Conservation (phyloP, 2,797 vertebrate species). For the Arrhamphus sclerolepis region DNA sequence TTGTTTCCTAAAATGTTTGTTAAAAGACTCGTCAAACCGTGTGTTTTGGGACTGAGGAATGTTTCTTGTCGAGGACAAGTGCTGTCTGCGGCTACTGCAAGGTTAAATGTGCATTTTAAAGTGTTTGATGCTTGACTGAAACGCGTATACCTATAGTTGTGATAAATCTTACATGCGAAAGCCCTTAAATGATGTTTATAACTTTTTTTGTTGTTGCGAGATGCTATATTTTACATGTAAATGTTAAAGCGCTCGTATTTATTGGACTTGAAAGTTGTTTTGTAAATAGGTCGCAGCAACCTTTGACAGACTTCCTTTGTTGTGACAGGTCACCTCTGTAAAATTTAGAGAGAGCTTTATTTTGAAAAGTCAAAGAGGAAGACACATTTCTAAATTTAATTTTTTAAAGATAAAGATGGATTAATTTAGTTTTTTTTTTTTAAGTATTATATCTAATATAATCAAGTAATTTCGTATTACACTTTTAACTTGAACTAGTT, state of each 20-base stretch:
- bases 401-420: too few species aligned
- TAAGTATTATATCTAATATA: too few species aligned
- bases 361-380: too few species aligned
- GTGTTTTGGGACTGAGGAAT: slow-evolving; percentile 38
- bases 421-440: too few species aligned
- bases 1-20: slow-evolving; percentile 28
- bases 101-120: slow-evolving; percentile 18
- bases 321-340: background rate
- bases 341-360: too few species aligned
- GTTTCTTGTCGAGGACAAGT: background rate
- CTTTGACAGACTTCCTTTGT: slow-evolving; percentile 33
- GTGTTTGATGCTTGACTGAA: rapidly evolving
- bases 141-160: background rate
- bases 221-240: background rate
- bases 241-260: too few species aligned
- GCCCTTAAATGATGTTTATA: background rate
- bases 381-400: too few species aligned
- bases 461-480: too few species aligned
- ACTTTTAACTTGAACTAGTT: too few species aligned
- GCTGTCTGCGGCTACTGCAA: slow-evolving; percentile 6
- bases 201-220: background rate
- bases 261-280: too few species aligned
- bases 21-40: slow-evolving; percentile 7
- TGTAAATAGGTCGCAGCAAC: background rate
- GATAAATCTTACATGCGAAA: too few species aligned